A percentile compares a stretch with the other conserved stretches of the same genome.
phyloP scores from a whole-genome alignment of 2,113 vertebrate genomes.

The Thalassarche chlororhynchos region DNA sequence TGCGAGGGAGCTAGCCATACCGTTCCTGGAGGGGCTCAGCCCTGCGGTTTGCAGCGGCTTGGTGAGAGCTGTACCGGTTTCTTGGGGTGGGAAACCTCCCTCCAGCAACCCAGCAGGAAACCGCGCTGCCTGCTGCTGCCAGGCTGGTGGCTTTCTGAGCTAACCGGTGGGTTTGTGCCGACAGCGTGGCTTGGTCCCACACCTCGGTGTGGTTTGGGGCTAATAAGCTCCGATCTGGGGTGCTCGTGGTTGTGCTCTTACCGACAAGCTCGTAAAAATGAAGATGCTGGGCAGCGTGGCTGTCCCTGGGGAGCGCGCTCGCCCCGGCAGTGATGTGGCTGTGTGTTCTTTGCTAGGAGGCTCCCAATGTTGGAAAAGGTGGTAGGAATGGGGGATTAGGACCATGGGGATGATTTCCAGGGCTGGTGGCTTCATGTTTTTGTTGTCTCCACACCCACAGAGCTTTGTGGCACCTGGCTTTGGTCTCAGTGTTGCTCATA shows the following conservation, averaged over 20 bases:
- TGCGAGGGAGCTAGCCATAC: not conserved
- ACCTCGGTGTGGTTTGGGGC: not conserved
- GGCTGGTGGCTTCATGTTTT: not conserved
- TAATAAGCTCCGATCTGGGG: not conserved
- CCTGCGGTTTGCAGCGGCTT: rapidly evolving
- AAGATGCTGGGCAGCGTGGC: not conserved
- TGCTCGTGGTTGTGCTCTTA: not conserved
- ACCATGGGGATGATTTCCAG: not conserved
- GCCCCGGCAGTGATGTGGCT: not conserved
- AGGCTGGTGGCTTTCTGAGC: not conserved
- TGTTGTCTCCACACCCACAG: not conserved
- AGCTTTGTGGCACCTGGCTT: not conserved
- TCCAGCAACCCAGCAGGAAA: not conserved
- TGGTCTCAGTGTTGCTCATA: not conserved
- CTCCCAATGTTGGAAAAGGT: not conserved
- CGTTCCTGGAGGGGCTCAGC: not conserved
- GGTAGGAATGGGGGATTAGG: not conserved
- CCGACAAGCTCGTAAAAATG: not conserved
- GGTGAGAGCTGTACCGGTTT: not conserved
- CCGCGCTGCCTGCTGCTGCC: not conserved
- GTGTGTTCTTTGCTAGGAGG: not conserved
- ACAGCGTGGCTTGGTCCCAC: rapidly evolving
- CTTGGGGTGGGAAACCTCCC: not conserved
- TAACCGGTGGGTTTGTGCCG: not conserved
- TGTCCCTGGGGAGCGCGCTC: not conserved